phyloP scores from a whole-genome alignment of 2,113 vertebrate species.

The Noturus placidus region DNA sequence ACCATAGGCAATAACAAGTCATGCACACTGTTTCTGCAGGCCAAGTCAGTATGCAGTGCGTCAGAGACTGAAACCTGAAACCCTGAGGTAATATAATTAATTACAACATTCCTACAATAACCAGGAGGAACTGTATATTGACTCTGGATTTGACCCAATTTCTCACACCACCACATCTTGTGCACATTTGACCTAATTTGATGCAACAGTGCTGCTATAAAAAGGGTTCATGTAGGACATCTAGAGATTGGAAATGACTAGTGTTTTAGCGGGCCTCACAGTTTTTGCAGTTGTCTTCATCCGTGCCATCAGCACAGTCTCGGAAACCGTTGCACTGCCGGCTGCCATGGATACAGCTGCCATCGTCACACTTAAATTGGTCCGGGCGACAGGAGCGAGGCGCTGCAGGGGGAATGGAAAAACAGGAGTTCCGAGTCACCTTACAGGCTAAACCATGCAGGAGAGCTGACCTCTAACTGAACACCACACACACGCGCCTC shows the following conservation, averaged over 20 bases:
- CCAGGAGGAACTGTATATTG: not conserved
- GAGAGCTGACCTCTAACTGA: not conserved
- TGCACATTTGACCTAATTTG: constrained; percentile 11
- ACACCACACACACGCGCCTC: not conserved
- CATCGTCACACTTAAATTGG: constrained; percentile 93
- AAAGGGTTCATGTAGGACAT: not conserved
- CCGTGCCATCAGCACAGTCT: constrained; percentile 90
- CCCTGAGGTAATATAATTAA: not conserved
- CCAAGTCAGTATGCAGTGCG: not conserved
- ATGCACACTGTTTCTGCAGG: not conserved
- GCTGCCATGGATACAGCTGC: constrained; percentile 86
- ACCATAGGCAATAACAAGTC: not conserved
- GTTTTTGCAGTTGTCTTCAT: constrained; percentile 89
- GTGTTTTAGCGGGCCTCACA: constrained; percentile 64
- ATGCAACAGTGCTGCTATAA: not conserved
- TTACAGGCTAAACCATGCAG: constrained; percentile 16
- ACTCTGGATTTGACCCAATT: constrained; percentile 25
- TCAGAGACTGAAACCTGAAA: constrained; percentile 1
- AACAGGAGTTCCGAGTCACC: constrained; percentile 23
- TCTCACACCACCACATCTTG: not conserved
- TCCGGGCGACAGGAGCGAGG: constrained; percentile 86
- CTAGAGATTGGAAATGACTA: not conserved
- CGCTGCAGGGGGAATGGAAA: constrained; percentile 68
- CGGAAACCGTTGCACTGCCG: constrained; percentile 88
- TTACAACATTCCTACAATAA: not conserved